Base-by-base conservation (phyloP, 2,888 invertebrate genomes). In the Tetropium fuscum region DNA sequence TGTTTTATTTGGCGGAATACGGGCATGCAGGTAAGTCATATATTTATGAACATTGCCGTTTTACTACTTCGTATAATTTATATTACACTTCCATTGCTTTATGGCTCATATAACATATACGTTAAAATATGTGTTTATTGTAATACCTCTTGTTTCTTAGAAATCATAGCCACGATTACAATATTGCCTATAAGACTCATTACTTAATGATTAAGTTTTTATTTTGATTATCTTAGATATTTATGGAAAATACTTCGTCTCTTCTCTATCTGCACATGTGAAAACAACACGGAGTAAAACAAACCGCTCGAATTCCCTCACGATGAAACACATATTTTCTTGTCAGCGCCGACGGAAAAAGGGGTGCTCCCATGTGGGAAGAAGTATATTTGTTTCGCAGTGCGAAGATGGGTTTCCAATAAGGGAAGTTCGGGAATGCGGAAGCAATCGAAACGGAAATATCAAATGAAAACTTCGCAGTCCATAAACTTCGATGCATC, bases 21-120 rank as follows among this genome's bases (percentile, higher is more conserved):
- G 71, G 64, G 62, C 61, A 66, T 61, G 70, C 73, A 68, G 74
- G 75, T 74, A 60, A 58, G 62, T 43, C 44, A 38, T 47, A 27
- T 48, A 43, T 16, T 32, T 18, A 5, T 15, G 18, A 18, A 18
- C 18, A 38, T 27, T 13, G 32, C 18, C 32, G 15, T 47, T 8
- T n/a, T n/a, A n/a, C n/a, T n/a, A n/a, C n/a, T n/a, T n/a, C n/a
- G n/a, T n/a, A n/a, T 38, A 40, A 51, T 45, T 45, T 45, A 10
- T 45, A 25, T 30, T 30, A 18, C 8, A 43, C 6, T 43, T 22
- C 13, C 11, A 11, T 34, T 5, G 4, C 7, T 34, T 2, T 11
- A 32, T 32, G 10, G 32, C 11, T 5, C 6, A 11, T 34, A n/a
- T n/a, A n/a, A n/a, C n/a, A n/a, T n/a, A n/a, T n/a, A n/a, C n/a